Base-by-base conservation (phyloP, 2,797 vertebrate species). In the Rhinophrynus dorsalis region DNA sequence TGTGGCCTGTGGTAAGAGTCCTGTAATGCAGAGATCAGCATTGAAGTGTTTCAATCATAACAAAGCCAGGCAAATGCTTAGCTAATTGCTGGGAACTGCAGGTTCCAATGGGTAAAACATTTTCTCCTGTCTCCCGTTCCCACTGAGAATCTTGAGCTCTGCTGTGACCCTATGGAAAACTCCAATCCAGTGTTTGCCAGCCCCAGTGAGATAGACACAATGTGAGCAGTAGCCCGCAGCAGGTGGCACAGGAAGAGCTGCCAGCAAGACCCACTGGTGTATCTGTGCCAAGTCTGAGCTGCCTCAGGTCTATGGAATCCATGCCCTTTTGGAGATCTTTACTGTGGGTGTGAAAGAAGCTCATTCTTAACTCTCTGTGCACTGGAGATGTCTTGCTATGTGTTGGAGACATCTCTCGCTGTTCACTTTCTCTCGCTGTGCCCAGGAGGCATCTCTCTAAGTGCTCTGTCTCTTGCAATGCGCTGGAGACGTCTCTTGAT, bases 81-180 rank as follows among this genome's bases (percentile, higher is more conserved):
- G 15, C 30, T 18, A 38, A 29, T 45, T 26, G 11, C 44, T 15
- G 52, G 52, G 50, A 9, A 30, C 35, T 50, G 40, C 27, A 15
- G 33, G 33, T 8, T 30, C 26, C 12, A 3, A 29, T 64, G 60
- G 18, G 52, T 6, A 40, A 2, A 72, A 64, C 51, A 72, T 65
- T 40, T 37, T 64, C n/a, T 47, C 10, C 40, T 35, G 17, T 55
- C 62, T 70, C 50, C 6, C 15, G 9, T 71, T 50, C 51, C n/a
- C 60, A 47, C 30, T 50, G 9, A n/a, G 13, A 27, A 26, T 64
- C 12, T 23, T 50, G 2, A 24, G 27, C 10, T 18, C 35, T 18
- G 24, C 27, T 20, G 26, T 35, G 26, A 61, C 10, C 35, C 15
- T 10, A 2, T 18, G 24, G 17, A 9, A 24, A 29, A 5, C 17